phyloP scores from a whole-genome alignment of 2,113 vertebrate genomes.

The Hemichromis elongatus region DNA sequence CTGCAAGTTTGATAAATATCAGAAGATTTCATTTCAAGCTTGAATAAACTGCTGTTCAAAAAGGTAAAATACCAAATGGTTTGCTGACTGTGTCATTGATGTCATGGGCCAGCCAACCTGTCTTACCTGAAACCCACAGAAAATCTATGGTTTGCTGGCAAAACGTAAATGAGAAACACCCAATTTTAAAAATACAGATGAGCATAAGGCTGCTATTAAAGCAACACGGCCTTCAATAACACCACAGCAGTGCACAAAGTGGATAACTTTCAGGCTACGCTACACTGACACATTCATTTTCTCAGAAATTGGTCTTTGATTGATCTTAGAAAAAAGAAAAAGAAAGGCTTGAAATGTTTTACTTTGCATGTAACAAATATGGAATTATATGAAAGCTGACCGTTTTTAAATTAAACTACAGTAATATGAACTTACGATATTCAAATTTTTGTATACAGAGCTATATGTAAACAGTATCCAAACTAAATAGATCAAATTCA shows the following conservation, averaged over 20 bases:
- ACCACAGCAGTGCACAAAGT: background rate
- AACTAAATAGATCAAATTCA: background rate
- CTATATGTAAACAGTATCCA: background rate
- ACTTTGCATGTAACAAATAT: accelerated
- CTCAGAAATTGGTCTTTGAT: background rate
- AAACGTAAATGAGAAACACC: background rate
- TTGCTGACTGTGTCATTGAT: background rate
- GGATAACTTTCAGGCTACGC: background rate
- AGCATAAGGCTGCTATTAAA: background rate
- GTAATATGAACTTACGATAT: background rate
- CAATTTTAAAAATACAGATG: background rate
- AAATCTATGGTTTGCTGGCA: background rate
- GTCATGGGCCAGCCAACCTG: background rate
- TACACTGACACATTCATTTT: background rate
- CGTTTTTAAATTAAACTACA: background rate
- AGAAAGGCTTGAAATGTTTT: background rate
- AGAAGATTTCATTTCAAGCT: background rate
- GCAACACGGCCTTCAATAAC: background rate
- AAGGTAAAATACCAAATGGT: background rate
- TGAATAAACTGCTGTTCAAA: background rate
- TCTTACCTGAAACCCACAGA: background rate
- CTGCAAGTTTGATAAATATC: background rate
- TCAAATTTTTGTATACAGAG: background rate
- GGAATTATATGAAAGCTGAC: background rate
- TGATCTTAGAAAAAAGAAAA: background rate